Conservation (phyloP, 2,888 invertebrate genomes). For the Agriotes lineatus region DNA sequence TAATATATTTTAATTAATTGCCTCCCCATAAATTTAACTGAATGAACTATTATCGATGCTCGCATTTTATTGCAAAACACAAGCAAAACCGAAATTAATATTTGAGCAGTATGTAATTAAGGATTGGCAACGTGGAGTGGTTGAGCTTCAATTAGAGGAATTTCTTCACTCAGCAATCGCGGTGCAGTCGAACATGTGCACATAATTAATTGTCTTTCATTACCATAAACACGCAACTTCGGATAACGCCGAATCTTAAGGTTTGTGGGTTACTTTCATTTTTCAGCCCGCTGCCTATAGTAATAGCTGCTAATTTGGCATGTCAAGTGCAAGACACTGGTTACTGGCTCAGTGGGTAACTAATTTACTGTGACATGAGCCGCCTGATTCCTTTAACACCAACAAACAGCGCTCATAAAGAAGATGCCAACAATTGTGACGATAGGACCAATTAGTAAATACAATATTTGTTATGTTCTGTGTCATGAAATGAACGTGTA, state of each 20-base stretch:
- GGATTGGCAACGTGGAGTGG: too few species aligned
- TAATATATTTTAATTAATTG: too few species aligned
- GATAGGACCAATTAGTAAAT: too few species aligned
- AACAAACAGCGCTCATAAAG: too few species aligned
- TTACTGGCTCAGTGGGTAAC: conserved; percentile 31
- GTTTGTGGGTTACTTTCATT: conserved; percentile 27
- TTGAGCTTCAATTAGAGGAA: background rate
- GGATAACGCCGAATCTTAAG: background rate
- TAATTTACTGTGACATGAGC: conserved; percentile 15
- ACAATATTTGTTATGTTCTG: too few species aligned
- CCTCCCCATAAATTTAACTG: too few species aligned
- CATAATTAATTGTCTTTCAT: background rate
- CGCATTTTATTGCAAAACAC: too few species aligned
- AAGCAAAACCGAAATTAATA: too few species aligned
- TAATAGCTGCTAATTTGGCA: conserved; percentile 28
- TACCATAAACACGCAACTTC: background rate
- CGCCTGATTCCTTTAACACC: background rate
- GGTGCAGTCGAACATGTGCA: background rate
- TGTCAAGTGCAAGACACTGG: conserved; percentile 35
- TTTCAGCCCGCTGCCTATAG: conserved; percentile 7
- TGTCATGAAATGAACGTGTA: too few species aligned
- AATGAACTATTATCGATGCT: too few species aligned
- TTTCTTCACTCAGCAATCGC: background rate
- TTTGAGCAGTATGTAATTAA: too few species aligned
- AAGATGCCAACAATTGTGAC: too few species aligned